phyloP scores from a whole-genome alignment of 2,113 vertebrate species.

The Hydrolagus affinis region DNA sequence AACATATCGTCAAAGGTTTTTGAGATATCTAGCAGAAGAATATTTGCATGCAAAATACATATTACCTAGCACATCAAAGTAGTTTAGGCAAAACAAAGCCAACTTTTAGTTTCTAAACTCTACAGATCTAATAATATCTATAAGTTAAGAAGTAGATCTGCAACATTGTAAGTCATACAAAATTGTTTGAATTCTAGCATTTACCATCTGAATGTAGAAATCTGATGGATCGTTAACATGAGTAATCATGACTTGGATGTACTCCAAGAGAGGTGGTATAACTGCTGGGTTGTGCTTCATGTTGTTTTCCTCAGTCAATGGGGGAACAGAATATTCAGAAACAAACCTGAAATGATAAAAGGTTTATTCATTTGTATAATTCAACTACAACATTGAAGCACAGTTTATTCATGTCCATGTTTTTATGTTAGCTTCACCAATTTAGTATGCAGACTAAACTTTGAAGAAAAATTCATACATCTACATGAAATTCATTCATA shows the following conservation, averaged over 20 bases:
- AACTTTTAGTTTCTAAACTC: rapidly evolving
- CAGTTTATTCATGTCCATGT: too few relatives aligned
- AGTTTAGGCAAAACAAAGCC: neutral
- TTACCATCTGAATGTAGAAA: conserved; percentile 82
- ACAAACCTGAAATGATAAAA: conserved; percentile 46
- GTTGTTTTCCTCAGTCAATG: conserved; percentile 37
- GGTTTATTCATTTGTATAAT: neutral
- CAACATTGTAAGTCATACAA: neutral
- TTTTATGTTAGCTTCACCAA: too few relatives aligned
- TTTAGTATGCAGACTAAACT: too few relatives aligned
- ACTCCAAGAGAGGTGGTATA: conserved; percentile 52
- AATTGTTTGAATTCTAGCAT: conserved; percentile 33
- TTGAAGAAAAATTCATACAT: too few relatives aligned
- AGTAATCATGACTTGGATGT: conserved; percentile 60
- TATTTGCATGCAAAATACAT: too few relatives aligned
- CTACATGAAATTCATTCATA: too few relatives aligned
- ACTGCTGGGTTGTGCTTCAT: conserved; percentile 58
- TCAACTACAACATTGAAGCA: neutral
- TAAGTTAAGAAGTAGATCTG: neutral
- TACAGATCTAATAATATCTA: neutral
- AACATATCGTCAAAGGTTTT: too few relatives aligned
- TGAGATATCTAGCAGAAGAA: too few relatives aligned
- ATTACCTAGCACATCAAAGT: neutral
- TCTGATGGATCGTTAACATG: conserved; percentile 70
- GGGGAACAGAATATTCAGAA: conserved; percentile 38